Conservation (phyloP, 2,888 invertebrate genomes). For the Napeogenes inachia region DNA sequence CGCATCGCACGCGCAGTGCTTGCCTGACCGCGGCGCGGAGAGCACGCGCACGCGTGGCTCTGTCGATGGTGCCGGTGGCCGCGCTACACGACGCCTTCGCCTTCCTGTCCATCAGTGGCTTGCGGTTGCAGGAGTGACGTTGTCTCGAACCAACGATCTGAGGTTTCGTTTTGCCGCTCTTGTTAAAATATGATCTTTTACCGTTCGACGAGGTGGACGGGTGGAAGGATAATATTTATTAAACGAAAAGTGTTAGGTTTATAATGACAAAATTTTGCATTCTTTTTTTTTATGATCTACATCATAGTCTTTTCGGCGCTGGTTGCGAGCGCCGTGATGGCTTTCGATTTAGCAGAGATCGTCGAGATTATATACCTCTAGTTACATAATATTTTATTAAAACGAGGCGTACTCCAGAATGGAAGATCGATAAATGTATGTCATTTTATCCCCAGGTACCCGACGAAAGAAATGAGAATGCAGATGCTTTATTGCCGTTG, state of each 20-base stretch:
- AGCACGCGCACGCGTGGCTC: constrained; percentile 76
- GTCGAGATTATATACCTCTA: too few relatives aligned
- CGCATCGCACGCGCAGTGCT: constrained; percentile 51
- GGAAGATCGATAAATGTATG: neutral
- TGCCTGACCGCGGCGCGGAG: constrained; percentile 73
- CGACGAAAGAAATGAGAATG: constrained; percentile 48
- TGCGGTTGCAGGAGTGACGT: constrained; percentile 80
- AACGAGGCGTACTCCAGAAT: neutral
- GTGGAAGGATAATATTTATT: too few relatives aligned
- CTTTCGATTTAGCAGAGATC: too few relatives aligned
- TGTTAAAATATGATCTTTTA: neutral
- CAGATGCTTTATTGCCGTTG: constrained; percentile 75
- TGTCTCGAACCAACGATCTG: constrained; percentile 3
- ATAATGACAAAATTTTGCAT: too few relatives aligned
- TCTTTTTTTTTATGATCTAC: too few relatives aligned
- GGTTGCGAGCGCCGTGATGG: too few relatives aligned
- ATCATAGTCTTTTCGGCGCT: too few relatives aligned
- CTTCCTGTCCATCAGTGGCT: constrained; percentile 89
- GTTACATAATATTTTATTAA: too few relatives aligned
- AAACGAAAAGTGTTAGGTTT: too few relatives aligned
- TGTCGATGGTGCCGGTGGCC: constrained; percentile 87
- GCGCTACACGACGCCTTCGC: constrained; percentile 89
- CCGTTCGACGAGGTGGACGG: too few relatives aligned
- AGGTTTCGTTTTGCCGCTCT: too few relatives aligned
- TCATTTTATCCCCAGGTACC: constrained; percentile 54